Base-by-base conservation (phyloP, 2,888 invertebrate species). In the Lasioglossum vierecki region DNA sequence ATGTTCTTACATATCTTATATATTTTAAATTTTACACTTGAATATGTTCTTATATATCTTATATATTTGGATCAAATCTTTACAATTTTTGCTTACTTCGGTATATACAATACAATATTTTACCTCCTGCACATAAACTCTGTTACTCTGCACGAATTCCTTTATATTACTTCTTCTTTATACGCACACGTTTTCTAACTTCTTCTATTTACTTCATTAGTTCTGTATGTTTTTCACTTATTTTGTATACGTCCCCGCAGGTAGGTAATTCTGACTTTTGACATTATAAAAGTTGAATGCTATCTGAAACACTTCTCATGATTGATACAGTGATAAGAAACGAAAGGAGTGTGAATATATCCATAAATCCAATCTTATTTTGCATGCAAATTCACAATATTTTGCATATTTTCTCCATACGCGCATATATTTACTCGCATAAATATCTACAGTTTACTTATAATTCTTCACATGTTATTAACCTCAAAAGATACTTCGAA, bases 311-410 rank as follows among this genome's bases (percentile, higher is more conserved):
- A 63, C 63, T 63, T 63, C 30, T 30, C 30, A 15, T 30, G 63
- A 63, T 63, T 15, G 63, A 63, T 63, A 5, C 30, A 63, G 4
- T 30, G 63, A 63, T 63, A 63, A 63, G 63, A 15, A 63, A 30
- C 63, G 63, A 63, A 63, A 63, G 63, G 63, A 63, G 63, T 63
- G 63, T 63, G 63, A 63, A 63, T 63, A 63, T 63, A 63, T 63
- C 63, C 63, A 63, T 63, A 63, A 63, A 63, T 63, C 63, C 63
- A 63, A 63, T 63, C 63, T 63, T 63, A 63, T 26, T 63, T 26
- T 63, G 63, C 63, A 63, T 63, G 63, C 63, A 63, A 63, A 63
- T 63, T 4, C 63, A 30, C 30, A 63, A 63, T 63, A 63, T 63
- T 63, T 63, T 63, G 63, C 63, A 63, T 63, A 63, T 30, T 49